Evolutionary conservation across 1,140 invertebrate species (phyloP), one percentile per base, ranked within the genome.

Genomic region (Asbolus verrucosus): DNA sequence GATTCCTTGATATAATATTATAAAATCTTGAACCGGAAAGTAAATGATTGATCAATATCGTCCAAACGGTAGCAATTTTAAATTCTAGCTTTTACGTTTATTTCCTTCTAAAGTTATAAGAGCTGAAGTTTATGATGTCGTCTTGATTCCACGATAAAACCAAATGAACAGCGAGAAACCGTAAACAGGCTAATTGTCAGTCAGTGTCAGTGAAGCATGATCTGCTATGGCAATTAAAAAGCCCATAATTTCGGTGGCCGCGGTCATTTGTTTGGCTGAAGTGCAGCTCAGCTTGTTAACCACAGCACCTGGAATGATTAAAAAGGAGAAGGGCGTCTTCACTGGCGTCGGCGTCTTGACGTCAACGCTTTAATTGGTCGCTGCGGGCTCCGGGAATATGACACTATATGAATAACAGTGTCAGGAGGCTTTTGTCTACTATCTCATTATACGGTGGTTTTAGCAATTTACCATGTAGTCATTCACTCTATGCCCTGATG

Each of bases 351-450:
- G 61, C 61, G 61, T 63, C 61, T 63, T 63, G 61, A 63, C 61
- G 61, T 63, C 61, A 63, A 63, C 33, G 61, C 33, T 63, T 63
- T 63, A 63, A 63, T 63, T 63, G 61, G 61, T 41, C 36, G 61
- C 61, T 41, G 33, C 33, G 61, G 61, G 61, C 61, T 33, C 39
- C 39, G 39, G 13, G 61, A 63, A 63, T 63, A 63, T 63, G 61
- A 62, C 31, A 63, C 61, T 63, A 63, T 63, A 63, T 63, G 36
- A 63, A 63, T 63, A 63, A 39, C 31, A 41, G 33, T 63, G 61
- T 63, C 61, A 63, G 61, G 61, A 39, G 61, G 33, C 39, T 27
- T 63, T 63, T 63, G 19, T 38, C 61, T 39, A 39, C 61, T 39
- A 63, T 63, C 61, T 63, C 61, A 63, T 63, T 63, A 63, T 63